Percentiles rank a stretch among this genome's conserved stretches.
Evolutionary conservation across 1,140 invertebrate genomes (phyloP).

Genomic region (Drosophila insularis): DNA sequence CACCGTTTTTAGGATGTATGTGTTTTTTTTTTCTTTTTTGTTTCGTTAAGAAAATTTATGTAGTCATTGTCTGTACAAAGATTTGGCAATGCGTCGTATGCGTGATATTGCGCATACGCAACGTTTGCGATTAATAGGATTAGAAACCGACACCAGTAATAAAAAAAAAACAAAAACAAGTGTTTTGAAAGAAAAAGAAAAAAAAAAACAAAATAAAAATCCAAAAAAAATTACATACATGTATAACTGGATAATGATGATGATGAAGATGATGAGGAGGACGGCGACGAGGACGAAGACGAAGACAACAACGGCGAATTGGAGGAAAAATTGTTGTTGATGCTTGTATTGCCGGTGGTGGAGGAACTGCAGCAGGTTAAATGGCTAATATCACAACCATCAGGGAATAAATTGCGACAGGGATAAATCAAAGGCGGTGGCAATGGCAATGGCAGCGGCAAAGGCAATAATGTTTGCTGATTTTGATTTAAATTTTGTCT

Average conservation of each 20-base stretch:
- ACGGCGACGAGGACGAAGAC: conserved; percentile 15
- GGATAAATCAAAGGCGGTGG: conserved; percentile 69
- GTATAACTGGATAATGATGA: conserved; percentile 37
- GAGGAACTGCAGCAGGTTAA: conserved; percentile 52
- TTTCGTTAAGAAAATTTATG: conserved; percentile 56
- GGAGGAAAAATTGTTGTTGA: conserved; percentile 9
- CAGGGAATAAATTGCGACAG: conserved; percentile 77
- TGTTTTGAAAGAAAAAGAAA: neutral
- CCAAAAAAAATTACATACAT: conserved; percentile 57
- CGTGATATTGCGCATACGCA: conserved; percentile 64
- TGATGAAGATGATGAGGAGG: conserved; percentile 9
- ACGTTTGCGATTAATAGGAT: conserved; percentile 50
- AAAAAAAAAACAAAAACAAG: conserved; percentile 11
- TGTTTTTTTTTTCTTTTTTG: conserved; percentile 10
- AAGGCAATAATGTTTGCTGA: conserved; percentile 28
- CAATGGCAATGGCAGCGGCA: conserved; percentile 33
- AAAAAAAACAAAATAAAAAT: neutral
- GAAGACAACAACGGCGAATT: conserved; percentile 20
- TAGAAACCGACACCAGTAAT: conserved; percentile 42
- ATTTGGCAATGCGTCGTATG: conserved; percentile 46
- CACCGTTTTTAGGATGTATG: conserved; percentile 45
- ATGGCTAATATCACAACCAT: conserved; percentile 74
- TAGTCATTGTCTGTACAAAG: conserved; percentile 63
- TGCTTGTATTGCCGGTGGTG: conserved; percentile 14
- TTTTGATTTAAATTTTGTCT: conserved; percentile 62